phyloP scores from a whole-genome alignment of 2,888 invertebrate species.

The Agriopis aurantiaria region DNA sequence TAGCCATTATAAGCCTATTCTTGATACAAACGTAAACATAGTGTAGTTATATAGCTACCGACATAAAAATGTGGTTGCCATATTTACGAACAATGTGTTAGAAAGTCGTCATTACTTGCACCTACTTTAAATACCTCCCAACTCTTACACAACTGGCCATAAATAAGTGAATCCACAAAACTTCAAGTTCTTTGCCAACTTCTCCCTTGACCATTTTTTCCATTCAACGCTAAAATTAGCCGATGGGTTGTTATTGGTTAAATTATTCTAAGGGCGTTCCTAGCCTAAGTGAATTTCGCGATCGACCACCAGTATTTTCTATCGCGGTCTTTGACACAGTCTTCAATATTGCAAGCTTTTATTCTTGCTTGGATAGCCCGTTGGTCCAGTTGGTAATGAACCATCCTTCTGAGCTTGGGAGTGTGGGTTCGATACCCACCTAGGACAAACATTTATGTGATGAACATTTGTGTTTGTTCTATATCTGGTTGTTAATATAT shows the following conservation, averaged over 20 bases:
- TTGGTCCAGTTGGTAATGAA: too few relatives aligned
- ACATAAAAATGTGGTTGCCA: too few relatives aligned
- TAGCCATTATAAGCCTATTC: too few relatives aligned
- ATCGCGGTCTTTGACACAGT: conserved; percentile 36
- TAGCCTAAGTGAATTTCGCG: conserved; percentile 83
- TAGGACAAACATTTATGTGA: too few relatives aligned
- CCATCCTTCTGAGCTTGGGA: too few relatives aligned
- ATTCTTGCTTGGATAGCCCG: too few relatives aligned
- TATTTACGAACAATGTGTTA: too few relatives aligned
- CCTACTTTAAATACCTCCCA: not conserved
- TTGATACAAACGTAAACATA: too few relatives aligned
- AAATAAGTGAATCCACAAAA: conserved; percentile 23
- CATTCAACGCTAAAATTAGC: conserved; percentile 79
- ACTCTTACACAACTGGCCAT: not conserved
- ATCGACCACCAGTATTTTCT: conserved; percentile 69
- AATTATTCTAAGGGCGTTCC: conserved; percentile 82
- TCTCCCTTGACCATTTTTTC: conserved; percentile 60
- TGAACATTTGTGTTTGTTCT: too few relatives aligned
- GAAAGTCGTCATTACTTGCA: not conserved
- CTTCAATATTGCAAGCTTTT: not conserved
- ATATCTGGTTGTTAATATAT: too few relatives aligned
- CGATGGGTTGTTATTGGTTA: conserved; percentile 83
- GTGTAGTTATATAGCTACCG: too few relatives aligned
- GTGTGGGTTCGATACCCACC: too few relatives aligned
- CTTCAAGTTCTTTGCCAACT: not conserved